Percentiles rank a stretch among this genome's conserved stretches.
These are phyloP conservation scores for Lota lota DNA, from an alignment of 2,113 vertebrate genomes.

Conservation along the genomic window DNA sequence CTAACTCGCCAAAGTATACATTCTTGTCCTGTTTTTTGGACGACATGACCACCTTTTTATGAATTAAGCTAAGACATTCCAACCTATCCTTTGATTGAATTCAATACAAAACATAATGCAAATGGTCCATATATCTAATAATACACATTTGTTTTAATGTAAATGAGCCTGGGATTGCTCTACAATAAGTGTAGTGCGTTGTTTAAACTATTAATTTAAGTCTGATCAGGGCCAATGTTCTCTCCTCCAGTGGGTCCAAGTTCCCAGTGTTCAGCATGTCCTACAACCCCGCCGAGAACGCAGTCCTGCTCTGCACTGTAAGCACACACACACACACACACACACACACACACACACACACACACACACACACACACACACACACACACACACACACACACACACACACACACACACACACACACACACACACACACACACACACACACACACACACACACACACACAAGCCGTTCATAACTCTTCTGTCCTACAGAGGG, in stretches of 20 bases:
- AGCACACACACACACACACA: conserved; percentile 38
- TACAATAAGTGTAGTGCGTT: too few species aligned
- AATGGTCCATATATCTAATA: too few species aligned
- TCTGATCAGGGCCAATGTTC: neutral
- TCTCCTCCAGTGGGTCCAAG: conserved; percentile 84
- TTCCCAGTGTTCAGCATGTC: conserved; percentile 98
- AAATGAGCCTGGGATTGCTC: too few species aligned
- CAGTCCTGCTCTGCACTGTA: conserved; percentile 92
- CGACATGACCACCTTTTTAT: too few species aligned
- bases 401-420: neutral
- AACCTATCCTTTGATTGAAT: too few species aligned
- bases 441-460: neutral
- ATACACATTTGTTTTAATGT: too few species aligned
- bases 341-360: neutral
- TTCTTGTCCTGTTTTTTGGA: too few species aligned
- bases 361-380: neutral
- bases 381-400: neutral
- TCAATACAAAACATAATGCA: too few species aligned
- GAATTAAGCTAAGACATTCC: too few species aligned
- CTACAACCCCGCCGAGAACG: conserved; percentile 94
- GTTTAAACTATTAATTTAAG: too few species aligned
- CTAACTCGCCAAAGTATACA: too few species aligned
- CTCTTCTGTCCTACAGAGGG: conserved; percentile 75
- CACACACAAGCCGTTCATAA: neutral
- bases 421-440: neutral